A percentile compares a stretch with the other conserved stretches of the same genome.
phyloP scores from a whole-genome alignment of 1,140 invertebrate species.

The Teleopsis dalmanni region DNA sequence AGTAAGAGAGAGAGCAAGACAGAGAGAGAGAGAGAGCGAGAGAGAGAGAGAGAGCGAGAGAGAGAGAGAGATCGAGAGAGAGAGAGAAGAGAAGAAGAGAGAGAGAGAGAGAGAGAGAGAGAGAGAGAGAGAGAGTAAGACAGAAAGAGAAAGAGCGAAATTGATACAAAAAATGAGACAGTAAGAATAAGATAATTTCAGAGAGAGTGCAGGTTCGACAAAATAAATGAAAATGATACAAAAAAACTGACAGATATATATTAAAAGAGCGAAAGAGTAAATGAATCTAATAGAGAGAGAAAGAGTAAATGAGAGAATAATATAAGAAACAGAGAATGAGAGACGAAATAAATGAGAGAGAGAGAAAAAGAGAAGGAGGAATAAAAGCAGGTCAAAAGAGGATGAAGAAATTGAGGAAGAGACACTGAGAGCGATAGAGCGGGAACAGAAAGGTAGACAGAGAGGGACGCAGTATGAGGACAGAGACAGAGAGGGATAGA shows the following conservation, averaged over 20 bases:
- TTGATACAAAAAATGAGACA: background rate
- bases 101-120: background rate
- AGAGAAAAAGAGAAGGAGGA: background rate
- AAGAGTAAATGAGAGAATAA: background rate
- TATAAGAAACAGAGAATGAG: background rate
- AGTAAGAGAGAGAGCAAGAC: background rate
- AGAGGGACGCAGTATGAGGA: too few species aligned
- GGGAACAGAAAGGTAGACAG: too few species aligned
- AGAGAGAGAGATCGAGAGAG: background rate
- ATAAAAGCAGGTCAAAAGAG: background rate
- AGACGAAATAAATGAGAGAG: background rate
- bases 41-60: background rate
- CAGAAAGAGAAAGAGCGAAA: background rate
- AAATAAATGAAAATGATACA: background rate
- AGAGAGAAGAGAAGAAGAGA: background rate
- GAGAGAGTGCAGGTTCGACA: background rate
- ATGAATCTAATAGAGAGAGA: background rate
- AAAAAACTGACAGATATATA: background rate
- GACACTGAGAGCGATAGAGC: too few species aligned
- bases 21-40: background rate
- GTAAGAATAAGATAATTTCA: background rate
- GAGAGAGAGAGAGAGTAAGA: background rate
- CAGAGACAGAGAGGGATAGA: too few species aligned
- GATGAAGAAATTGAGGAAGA: too few species aligned
- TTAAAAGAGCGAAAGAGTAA: background rate